Evolutionary conservation across 2,888 invertebrate species (phyloP), one percentile per base, ranked within the genome.

Genomic region (Endomychus coccineus): DNA sequence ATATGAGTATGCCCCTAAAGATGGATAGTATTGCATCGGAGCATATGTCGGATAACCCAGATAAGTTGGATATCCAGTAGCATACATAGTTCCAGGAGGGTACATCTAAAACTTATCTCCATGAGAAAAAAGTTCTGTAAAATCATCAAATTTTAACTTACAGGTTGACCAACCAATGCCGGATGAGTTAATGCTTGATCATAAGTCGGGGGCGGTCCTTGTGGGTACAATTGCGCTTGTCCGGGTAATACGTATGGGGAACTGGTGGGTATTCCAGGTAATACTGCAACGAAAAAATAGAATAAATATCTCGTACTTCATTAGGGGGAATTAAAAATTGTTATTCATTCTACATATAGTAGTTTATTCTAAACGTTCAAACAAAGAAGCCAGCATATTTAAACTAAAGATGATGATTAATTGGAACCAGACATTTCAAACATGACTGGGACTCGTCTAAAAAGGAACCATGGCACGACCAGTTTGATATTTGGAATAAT

Each of bases 41-140:
- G 81, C 80, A 61, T 82, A 83, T 48, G 80, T 75, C 36, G 82
- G 81, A 71, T 82, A 83, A 34, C 80, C 81, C 55, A 82, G 72
- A 62, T 82, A 82, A 9, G 80, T 79, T 9, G 81, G 81, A 65
- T 81, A 82, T 31, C 81, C 81, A 34, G 80, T 76, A 17, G 77
- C 76, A 55, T 79, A 79, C 77, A 80, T 78, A 1, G 77, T 75
- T 1, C 77, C 76, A 3, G 81, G 80, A 43, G 79, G 80, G 59
- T 82, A 82, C 78, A 82, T 80, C 77, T 80, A 62, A 40, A 52
- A 57, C n/a, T 27, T 11, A 44, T 10, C 27, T 9, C 27, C 11
- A 13, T 3, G 13, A 17, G 24, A 46, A 28, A 35, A 41, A 38
- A 29, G 5, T 34, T 36, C 24, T 9, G 5, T 31, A 30, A n/a